These are phyloP conservation scores for Rotaria macrura DNA, from an alignment of 2,888 invertebrate species.

Conservation along the genomic window DNA sequence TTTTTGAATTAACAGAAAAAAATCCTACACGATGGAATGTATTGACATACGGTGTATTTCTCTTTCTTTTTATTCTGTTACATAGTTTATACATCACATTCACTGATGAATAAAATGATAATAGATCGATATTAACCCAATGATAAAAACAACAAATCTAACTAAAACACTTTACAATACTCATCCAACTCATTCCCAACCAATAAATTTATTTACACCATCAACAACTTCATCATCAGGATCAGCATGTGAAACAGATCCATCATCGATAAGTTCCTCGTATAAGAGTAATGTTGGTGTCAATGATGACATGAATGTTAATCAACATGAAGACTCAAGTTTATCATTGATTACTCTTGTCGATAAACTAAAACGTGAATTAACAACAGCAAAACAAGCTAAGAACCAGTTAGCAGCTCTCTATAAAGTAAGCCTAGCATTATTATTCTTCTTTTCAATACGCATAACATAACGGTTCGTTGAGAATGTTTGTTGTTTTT, in stretches of 20 bases:
- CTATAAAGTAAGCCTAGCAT: conserved; percentile 8
- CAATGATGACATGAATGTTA: not conserved
- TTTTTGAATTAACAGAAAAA: not conserved
- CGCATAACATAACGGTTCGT: too few species aligned
- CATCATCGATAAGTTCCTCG: not conserved
- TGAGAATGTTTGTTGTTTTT: not conserved
- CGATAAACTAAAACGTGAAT: not conserved
- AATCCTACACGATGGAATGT: not conserved
- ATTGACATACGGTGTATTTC: not conserved
- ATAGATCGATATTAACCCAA: not conserved
- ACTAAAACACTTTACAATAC: not conserved
- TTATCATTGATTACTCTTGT: not conserved
- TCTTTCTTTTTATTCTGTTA: not conserved
- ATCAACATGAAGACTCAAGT: not conserved
- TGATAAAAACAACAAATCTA: not conserved
- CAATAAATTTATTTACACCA: not conserved
- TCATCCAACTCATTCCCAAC: not conserved
- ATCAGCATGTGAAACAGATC: not conserved
- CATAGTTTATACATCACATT: not conserved
- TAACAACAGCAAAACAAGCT: not conserved
- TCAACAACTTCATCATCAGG: not conserved
- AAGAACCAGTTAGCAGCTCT: conserved; percentile 23
- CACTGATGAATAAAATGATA: not conserved
- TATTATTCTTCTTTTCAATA: too few species aligned
- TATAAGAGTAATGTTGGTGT: not conserved